Conservation (phyloP, 2,888 invertebrate species). For the Octonoba sinensis region DNA sequence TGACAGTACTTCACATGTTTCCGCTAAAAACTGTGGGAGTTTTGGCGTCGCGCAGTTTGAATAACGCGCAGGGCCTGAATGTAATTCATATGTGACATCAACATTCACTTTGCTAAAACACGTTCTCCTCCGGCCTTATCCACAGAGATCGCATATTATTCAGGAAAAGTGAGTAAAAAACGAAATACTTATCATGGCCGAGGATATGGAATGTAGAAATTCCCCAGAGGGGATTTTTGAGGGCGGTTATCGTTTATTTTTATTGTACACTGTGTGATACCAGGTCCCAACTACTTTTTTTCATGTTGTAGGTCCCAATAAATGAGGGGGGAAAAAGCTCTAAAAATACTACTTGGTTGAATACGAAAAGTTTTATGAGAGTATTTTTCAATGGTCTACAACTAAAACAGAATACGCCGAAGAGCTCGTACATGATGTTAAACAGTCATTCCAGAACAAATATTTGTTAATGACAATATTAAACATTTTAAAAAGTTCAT, state of each 20-base stretch:
- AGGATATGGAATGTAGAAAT: no score
- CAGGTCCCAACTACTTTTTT: background rate
- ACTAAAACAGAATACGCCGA: background rate
- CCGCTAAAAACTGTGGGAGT: background rate
- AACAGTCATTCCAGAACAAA: background rate
- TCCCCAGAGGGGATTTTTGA: no score
- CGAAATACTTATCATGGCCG: background rate
- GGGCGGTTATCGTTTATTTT: no score
- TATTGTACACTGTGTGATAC: background rate
- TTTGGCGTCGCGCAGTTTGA: background rate
- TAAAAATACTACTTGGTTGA: no score
- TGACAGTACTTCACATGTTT: constrained; percentile 2
- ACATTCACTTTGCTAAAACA: background rate
- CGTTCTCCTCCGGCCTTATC: background rate
- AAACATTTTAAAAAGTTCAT: background rate
- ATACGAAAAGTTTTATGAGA: no score
- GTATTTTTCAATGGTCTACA: no score
- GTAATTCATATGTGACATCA: background rate
- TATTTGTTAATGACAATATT: background rate
- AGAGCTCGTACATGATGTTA: background rate
- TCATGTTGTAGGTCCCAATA: background rate
- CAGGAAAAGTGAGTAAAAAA: background rate
- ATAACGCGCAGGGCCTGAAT: background rate
- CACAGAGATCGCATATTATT: background rate
- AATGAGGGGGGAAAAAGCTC: background rate